These are phyloP conservation scores for Phalloptychus januarius DNA, from an alignment of 2,797 vertebrate species.

Conservation along the genomic window DNA sequence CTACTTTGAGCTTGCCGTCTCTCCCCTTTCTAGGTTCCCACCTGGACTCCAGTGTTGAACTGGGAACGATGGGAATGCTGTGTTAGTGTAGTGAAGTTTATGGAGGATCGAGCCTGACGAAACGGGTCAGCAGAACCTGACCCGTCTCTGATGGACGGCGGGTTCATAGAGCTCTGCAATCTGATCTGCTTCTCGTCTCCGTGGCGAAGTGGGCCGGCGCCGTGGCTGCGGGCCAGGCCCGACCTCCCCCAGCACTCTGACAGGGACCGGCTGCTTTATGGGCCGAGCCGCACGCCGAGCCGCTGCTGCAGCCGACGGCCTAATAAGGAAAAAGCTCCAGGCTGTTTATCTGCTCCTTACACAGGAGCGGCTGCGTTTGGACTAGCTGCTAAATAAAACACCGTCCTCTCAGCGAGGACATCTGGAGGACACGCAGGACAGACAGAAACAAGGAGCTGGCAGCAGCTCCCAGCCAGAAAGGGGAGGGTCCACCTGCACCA, in stretches of 20 bases:
- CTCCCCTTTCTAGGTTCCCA: background rate
- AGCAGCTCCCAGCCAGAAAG: background rate
- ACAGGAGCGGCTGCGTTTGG: slow-evolving; percentile 6
- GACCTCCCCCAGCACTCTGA: slow-evolving; percentile 32
- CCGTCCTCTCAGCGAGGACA: background rate
- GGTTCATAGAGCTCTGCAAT: background rate
- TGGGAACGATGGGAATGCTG: background rate
- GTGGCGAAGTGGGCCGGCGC: background rate
- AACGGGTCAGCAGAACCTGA: background rate
- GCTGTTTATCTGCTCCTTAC: slow-evolving; percentile 53
- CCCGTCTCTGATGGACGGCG: background rate
- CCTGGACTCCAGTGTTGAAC: background rate
- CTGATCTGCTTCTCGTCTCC: slow-evolving; percentile 18
- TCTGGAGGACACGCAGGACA: background rate
- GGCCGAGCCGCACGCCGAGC: slow-evolving; percentile 18
- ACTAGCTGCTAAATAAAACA: background rate
- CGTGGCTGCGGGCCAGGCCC: slow-evolving; percentile 17
- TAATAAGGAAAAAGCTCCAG: slow-evolving; percentile 54
- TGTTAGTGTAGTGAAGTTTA: background rate
- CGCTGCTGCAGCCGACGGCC: slow-evolving; percentile 25
- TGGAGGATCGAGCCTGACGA: background rate
- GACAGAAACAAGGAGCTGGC: background rate
- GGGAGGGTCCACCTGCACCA: background rate
- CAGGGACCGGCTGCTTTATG: slow-evolving; percentile 42
- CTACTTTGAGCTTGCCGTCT: too few species aligned